Base-by-base conservation (phyloP, 2,888 invertebrate genomes). In the Agriopis aurantiaria region DNA sequence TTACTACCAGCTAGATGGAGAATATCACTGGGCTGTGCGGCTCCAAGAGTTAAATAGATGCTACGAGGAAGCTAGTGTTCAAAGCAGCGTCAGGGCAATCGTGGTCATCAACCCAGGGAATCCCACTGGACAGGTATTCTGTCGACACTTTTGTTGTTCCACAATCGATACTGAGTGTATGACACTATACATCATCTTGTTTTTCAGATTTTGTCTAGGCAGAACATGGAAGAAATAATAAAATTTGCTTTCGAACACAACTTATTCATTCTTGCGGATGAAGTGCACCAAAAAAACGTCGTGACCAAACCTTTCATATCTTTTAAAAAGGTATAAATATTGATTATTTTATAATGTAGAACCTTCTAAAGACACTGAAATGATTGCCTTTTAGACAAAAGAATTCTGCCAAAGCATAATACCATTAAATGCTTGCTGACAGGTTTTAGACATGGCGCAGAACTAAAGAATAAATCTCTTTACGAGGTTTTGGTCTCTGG, bases 51-150 rank as follows among this genome's bases (percentile, higher is more conserved):
- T 99, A 75, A 95, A 98, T 86, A 94, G 98, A 58, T 88, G 40
- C 90, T 97, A 71, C 92, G 91, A 48, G 0, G 97, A 97, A 80
- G 96, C 97, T 0, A 95, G 95, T 45, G 92, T 95, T 70, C 82
- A 82, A 0, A 96, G 96, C 85, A 93, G 95, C 71, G 98, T 98
- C 0, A 95, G 98, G 64, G 98, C 97, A 0, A 94, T 99, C 57
- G 98, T 98, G 14, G 96, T 99, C 59, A 99, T 99, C 80, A 99
- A 99, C 92, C 99, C 99, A 0, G 99, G 99, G 67, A 99, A 99
- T 91, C 99, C 99, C 10, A 99, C 99, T 23, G 99, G 99, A n/a
- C 97, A 97, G 90, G 91, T 89, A 52, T 23, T 23, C 17, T 0
- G 17, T 23, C 17, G 17, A 23, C 17, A 0, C 17, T 23, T 23